Conservation (phyloP, 2,113 vertebrate species). For the Notarius lentiginosus region DNA sequence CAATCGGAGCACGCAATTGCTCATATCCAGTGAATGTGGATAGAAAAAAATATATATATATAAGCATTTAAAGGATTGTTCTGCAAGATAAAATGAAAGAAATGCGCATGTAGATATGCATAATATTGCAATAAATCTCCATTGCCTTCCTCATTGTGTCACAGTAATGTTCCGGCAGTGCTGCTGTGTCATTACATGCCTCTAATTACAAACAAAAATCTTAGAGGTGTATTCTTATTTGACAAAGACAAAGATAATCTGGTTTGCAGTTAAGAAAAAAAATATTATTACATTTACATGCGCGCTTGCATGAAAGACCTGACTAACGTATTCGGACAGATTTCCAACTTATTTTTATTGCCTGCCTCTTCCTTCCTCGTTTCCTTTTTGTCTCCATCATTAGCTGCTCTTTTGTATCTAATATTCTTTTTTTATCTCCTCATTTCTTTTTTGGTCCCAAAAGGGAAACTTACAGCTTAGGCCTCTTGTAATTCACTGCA, state of each 20-base stretch:
- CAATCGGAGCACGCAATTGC: too few species aligned
- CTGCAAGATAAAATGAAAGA: neutral
- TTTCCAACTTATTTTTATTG: constrained; percentile 21
- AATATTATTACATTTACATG: constrained; percentile 10
- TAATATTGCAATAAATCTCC: constrained; percentile 37
- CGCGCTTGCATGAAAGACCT: constrained; percentile 15
- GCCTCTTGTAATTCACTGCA: neutral
- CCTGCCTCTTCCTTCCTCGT: constrained; percentile 25
- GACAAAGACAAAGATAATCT: constrained; percentile 40
- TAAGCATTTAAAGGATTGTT: constrained; percentile 7
- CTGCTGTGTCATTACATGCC: neutral
- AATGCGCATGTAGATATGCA: constrained; percentile 3
- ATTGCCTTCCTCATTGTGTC: constrained; percentile 15
- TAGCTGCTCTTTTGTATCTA: constrained; percentile 30
- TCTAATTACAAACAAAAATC: constrained; percentile 47
- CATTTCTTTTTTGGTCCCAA: constrained; percentile 29
- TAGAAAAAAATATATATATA: neutral
- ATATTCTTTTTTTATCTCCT: constrained; percentile 28
- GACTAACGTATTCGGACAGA: constrained; percentile 24
- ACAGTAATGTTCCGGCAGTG: constrained; percentile 21
- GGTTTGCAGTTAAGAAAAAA: constrained; percentile 18
- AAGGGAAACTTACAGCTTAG: constrained; percentile 3
- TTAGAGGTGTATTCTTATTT: constrained; percentile 19
- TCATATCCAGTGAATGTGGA: neutral
- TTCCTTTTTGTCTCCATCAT: constrained; percentile 35